phyloP scores from a whole-genome alignment of 53 echinoderm and acorn worm genomes.

The Zoroaster sp. region DNA sequence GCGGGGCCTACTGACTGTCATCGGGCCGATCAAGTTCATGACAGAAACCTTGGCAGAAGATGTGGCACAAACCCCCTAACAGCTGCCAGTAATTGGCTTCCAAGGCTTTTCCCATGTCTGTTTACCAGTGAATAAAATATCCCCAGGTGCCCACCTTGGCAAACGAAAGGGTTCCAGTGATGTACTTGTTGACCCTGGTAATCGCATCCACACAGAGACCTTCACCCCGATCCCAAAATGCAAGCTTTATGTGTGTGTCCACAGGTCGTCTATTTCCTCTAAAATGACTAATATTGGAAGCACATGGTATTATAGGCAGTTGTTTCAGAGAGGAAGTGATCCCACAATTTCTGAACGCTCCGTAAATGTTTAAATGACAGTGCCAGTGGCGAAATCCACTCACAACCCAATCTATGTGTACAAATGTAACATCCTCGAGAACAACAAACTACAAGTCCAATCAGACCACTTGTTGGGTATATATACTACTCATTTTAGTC shows the following conservation, averaged over 20 bases:
- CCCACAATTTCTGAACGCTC: neutral
- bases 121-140: neutral
- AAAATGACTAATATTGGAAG: neutral
- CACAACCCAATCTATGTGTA: too few relatives aligned
- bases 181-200: neutral
- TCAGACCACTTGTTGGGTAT: too few relatives aligned
- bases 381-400: too few relatives aligned
- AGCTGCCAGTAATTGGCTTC: slow-evolving; percentile 1
- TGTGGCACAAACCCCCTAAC: neutral
- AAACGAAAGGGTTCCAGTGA: neutral
- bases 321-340: neutral
- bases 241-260: too few relatives aligned
- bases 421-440: too few relatives aligned
- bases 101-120: neutral
- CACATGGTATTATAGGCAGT: neutral
- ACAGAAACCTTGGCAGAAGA: neutral
- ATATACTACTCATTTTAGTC: too few relatives aligned
- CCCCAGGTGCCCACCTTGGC: too few relatives aligned
- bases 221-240: neutral
- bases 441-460: too few relatives aligned
- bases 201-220: neutral
- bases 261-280: neutral
- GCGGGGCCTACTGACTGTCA: neutral
- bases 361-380: too few relatives aligned
- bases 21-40: neutral